phyloP scores from a whole-genome alignment of 1,140 invertebrate genomes.

The Pseudomyrmex dendroicus region DNA sequence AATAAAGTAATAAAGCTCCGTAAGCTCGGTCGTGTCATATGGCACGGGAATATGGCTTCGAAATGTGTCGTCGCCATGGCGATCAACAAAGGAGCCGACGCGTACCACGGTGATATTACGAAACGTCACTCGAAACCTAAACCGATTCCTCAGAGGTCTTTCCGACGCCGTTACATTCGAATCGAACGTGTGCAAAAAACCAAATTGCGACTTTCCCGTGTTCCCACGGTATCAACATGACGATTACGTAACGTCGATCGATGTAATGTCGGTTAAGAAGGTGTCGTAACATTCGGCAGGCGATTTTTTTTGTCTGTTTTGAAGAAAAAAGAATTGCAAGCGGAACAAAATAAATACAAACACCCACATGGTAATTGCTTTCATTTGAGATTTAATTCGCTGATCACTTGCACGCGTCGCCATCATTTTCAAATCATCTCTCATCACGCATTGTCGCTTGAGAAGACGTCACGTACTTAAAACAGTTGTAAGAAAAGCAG shows the following conservation, averaged over 20 bases:
- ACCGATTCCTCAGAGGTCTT: not conserved
- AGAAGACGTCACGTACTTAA: not conserved
- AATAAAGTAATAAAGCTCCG: not conserved
- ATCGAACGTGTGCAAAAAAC: constrained; percentile 7
- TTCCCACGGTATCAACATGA: not conserved
- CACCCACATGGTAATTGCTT: constrained; percentile 48
- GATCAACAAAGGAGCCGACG: constrained; percentile 70
- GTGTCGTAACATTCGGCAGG: not conserved
- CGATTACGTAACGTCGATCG: constrained; percentile 12
- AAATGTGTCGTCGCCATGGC: constrained; percentile 77
- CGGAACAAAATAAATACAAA: constrained; percentile 32
- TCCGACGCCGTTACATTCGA: not conserved
- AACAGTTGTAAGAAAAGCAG: not conserved
- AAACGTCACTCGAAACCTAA: not conserved
- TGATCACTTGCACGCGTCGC: constrained; percentile 1
- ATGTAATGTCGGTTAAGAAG: not conserved
- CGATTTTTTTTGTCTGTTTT: not conserved
- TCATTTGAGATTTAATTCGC: constrained; percentile 18
- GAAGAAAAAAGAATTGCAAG: constrained; percentile 10
- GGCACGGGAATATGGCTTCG: constrained; percentile 35
- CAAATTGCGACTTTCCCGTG: not conserved
- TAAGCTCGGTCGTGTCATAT: not conserved
- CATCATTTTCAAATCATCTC: constrained; percentile 15
- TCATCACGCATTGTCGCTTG: not conserved
- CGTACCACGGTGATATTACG: not conserved